A percentile compares a stretch with the other conserved stretches of the same genome.
phyloP scores from a whole-genome alignment of 2,888 invertebrate species.

The Lamproptera curius region DNA sequence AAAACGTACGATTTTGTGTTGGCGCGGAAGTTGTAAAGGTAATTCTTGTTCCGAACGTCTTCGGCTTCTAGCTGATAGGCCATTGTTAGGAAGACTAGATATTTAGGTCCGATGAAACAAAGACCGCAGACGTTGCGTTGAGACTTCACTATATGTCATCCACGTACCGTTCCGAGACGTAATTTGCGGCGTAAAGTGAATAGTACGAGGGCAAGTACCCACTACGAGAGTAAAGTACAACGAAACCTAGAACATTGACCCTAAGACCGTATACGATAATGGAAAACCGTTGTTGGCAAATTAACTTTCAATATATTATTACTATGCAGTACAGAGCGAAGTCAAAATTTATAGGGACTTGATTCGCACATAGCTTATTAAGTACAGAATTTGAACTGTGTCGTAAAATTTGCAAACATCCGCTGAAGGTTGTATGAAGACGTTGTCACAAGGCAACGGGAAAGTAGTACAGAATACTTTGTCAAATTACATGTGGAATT shows the following conservation, averaged over 20 bases:
- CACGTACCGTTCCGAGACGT: conserved; percentile 32
- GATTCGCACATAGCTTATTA: too few species aligned
- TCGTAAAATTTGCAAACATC: too few species aligned
- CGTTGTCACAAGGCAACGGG: too few species aligned
- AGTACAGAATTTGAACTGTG: too few species aligned
- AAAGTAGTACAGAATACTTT: too few species aligned
- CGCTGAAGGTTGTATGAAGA: too few species aligned
- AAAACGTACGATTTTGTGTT: conserved; percentile 4
- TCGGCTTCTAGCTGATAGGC: conserved; percentile 33
- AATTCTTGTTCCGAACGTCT: conserved; percentile 22
- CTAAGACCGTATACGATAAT: conserved; percentile 32
- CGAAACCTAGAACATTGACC: conserved; percentile 39
- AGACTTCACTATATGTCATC: conserved; percentile 47
- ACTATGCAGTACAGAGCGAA: too few species aligned
- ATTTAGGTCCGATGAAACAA: conserved; percentile 40
- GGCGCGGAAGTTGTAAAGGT: conserved; percentile 18
- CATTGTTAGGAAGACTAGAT: conserved; percentile 43
- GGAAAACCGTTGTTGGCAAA: conserved; percentile 41
- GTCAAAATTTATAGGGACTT: too few species aligned
- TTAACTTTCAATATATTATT: too few species aligned
- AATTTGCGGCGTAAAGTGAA: conserved; percentile 47
- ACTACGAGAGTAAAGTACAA: conserved; percentile 26
- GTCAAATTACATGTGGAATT: too few species aligned
- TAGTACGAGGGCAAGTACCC: conserved; percentile 20
- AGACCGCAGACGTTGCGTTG: conserved; percentile 47